A percentile compares a stretch with the other conserved stretches of the same genome.
Evolutionary conservation across 2,113 vertebrate genomes (phyloP).

Genomic region (Heliornis fulica): DNA sequence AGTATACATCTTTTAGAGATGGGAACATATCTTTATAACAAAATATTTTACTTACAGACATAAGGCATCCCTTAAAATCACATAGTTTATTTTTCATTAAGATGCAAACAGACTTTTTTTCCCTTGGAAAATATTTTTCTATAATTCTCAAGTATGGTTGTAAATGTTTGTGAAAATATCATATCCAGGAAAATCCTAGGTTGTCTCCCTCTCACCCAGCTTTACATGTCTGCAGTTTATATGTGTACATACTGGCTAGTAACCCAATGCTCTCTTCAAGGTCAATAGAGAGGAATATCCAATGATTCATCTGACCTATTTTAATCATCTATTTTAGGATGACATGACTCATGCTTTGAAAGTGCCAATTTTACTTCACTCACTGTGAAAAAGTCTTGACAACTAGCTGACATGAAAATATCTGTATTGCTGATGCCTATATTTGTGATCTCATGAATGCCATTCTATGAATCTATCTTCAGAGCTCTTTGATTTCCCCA

Average conservation of each 20-base stretch:
- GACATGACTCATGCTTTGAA: slow-evolving; percentile 54
- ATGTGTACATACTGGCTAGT: neutral
- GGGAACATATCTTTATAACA: neutral
- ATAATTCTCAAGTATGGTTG: neutral
- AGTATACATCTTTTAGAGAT: neutral
- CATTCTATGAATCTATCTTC: slow-evolving; percentile 9
- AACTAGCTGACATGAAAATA: slow-evolving; percentile 62
- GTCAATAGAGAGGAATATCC: slow-evolving; percentile 41
- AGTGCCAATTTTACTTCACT: slow-evolving; percentile 58
- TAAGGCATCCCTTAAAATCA: neutral
- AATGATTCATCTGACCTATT: slow-evolving; percentile 67
- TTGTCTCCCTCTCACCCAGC: neutral
- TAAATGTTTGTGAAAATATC: neutral
- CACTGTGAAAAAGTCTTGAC: slow-evolving; percentile 53
- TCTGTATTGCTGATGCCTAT: slow-evolving; percentile 39
- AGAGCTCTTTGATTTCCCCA: slow-evolving; percentile 34
- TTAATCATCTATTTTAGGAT: slow-evolving; percentile 57
- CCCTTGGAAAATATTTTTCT: neutral
- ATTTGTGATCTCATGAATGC: slow-evolving; percentile 51
- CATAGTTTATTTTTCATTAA: neutral
- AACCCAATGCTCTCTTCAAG: slow-evolving; percentile 28
- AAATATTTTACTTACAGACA: neutral
- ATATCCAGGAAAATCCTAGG: neutral
- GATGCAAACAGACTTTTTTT: neutral
- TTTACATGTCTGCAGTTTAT: neutral